Conservation (phyloP, 2,888 invertebrate species). For the Agrotis segetum region DNA sequence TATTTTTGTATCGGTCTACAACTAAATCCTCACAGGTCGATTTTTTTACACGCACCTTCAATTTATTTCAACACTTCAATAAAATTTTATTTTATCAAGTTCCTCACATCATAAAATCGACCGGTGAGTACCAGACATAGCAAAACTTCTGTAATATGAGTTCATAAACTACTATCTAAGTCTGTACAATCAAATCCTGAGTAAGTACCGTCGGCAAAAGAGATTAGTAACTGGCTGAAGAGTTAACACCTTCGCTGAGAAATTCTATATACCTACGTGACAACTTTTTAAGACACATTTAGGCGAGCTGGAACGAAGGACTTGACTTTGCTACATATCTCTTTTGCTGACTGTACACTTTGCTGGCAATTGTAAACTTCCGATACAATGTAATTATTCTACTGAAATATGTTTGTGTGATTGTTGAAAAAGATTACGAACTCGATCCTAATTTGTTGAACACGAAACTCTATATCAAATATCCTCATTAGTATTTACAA, state of each 20-base stretch:
- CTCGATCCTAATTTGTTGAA: slow-evolving; percentile 53
- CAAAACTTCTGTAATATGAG: slow-evolving; percentile 38
- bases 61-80: slow-evolving; percentile 37
- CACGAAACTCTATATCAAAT: slow-evolving; percentile 62
- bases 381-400: slow-evolving; percentile 40
- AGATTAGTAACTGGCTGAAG: slow-evolving; percentile 11
- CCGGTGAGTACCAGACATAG: slow-evolving; percentile 17
- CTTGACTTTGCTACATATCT: not conserved
- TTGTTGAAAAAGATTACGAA: slow-evolving; percentile 39
- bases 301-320: not conserved
- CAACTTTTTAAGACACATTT: slow-evolving; percentile 5
- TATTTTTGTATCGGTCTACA: slow-evolving; percentile 33
- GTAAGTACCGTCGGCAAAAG: slow-evolving; percentile 24
- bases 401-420: slow-evolving; percentile 43
- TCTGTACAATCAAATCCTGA: slow-evolving; percentile 55
- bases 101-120: slow-evolving; percentile 25
- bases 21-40: slow-evolving; percentile 27
- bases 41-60: slow-evolving; percentile 25
- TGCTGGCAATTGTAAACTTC: slow-evolving; percentile 15
- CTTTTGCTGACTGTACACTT: slow-evolving; percentile 25
- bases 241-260: not conserved
- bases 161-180: slow-evolving; percentile 46
- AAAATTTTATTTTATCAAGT: slow-evolving; percentile 54
- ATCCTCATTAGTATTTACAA: slow-evolving; percentile 65
- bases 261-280: not conserved